Percentiles rank a stretch among this genome's conserved stretches.
These are phyloP conservation scores for Panthera uncia DNA, from an alignment of 2,113 vertebrate species.

Conservation along the genomic window DNA sequence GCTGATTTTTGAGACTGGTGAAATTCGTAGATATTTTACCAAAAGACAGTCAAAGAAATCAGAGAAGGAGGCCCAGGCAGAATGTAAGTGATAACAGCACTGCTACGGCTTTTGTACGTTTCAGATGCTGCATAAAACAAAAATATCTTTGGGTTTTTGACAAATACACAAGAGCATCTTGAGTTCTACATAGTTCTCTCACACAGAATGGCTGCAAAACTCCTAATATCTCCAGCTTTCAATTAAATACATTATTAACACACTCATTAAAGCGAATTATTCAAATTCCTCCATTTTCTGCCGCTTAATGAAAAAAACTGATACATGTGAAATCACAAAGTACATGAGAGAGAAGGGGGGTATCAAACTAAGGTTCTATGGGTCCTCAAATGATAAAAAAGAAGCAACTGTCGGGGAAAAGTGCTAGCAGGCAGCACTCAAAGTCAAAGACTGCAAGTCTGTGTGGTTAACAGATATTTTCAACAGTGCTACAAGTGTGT, in stretches of 20 bases:
- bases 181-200: neutral
- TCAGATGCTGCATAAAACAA: neutral
- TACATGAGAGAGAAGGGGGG: neutral
- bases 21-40: neutral
- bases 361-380: neutral
- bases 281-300: neutral
- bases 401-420: neutral
- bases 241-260: neutral
- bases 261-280: neutral
- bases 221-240: neutral
- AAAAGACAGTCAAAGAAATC: neutral
- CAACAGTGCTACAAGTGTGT: neutral
- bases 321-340: neutral
- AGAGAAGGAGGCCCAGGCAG: neutral
- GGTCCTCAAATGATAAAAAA: neutral
- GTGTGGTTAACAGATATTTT: neutral
- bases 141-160: constrained; percentile 6
- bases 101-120: neutral
- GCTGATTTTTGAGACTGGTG: neutral
- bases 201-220: constrained; percentile 1
- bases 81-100: neutral
- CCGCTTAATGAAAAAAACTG: neutral
- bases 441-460: neutral
- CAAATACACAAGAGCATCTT: neutral
- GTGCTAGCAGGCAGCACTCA: neutral